Conservation (phyloP, 1,140 invertebrate species). For the Brachionus plicatilis region DNA sequence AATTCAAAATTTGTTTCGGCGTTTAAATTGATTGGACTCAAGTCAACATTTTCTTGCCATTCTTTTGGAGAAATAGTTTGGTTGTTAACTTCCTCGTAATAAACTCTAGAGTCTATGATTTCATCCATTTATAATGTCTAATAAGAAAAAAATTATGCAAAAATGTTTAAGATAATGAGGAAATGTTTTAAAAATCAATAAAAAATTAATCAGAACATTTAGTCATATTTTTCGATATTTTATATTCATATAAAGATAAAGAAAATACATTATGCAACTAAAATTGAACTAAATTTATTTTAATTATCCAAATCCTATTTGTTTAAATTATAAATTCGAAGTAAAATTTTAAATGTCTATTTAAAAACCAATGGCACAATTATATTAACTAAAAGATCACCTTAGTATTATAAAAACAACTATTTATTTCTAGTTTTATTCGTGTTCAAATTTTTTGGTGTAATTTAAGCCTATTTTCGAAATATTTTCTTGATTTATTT, state of each 20-base stretch:
- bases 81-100: neutral
- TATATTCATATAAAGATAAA: neutral
- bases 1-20: neutral
- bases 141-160: neutral
- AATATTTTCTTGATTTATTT: too few species aligned
- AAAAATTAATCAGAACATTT: neutral
- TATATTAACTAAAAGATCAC: neutral
- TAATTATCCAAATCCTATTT: neutral
- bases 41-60: neutral
- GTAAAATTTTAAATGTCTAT: neutral
- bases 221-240: neutral
- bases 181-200: neutral
- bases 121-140: neutral
- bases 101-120: neutral
- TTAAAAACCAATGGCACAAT: neutral
- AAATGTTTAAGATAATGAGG: neutral
- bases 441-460: too few species aligned
- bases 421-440: too few species aligned
- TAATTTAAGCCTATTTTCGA: too few species aligned
- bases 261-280: neutral
- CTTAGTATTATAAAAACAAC: too few species aligned
- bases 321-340: neutral
- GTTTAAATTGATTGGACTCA: neutral
- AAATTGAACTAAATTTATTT: neutral
- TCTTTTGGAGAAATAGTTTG: neutral